Base-by-base conservation (phyloP, 2,888 invertebrate genomes). In the Gryllus longicercus region DNA sequence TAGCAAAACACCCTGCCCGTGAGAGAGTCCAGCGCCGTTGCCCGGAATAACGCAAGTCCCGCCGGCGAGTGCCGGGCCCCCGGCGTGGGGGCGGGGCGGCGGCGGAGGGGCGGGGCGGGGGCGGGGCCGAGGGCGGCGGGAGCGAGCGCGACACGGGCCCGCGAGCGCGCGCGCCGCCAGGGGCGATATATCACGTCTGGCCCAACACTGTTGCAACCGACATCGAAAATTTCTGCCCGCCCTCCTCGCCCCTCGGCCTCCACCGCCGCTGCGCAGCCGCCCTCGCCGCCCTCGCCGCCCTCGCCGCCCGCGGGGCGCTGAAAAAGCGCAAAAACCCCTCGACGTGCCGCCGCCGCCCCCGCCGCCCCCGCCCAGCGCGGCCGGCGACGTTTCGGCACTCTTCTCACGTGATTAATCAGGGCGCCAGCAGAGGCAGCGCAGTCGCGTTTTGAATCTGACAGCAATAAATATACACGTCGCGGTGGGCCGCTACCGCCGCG, bases 171-270 rank as follows among this genome's bases (percentile, higher is more conserved):
- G 63, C 63, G n/a, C 63, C 63, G 63, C 63, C 63, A n/a, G 63
- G 63, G 63, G 63, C 63, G 63, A 63, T 63, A 63, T 63, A 63
- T 63, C 63, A 63, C 63, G 63, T 63, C 63, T 63, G 16, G n/a
- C 63, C 63, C 63, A 63, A 63, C 63, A 63, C 63, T 63, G 63
- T 63, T 63, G 63, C 63, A 63, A 63, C 63, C 63, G 63, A 63
- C 63, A 63, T 63, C 63, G 63, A 63, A 63, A 63, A 63, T 63
- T 63, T 63, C 63, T 63, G 63, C 63, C 38, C 63, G 63, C 63
- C 63, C 63, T n/a, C 63, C 16, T n/a, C n/a, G 63, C 63, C 16
- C 63, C 5, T 63, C 63, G 63, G 3, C 38, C 38, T 38, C 38
- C 38, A 38, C 38, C 38, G 5, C 38, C 38, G 38, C 38, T 38